Conservation (phyloP, 2,797 vertebrate species). For the Hydrocynus forskahlii region DNA sequence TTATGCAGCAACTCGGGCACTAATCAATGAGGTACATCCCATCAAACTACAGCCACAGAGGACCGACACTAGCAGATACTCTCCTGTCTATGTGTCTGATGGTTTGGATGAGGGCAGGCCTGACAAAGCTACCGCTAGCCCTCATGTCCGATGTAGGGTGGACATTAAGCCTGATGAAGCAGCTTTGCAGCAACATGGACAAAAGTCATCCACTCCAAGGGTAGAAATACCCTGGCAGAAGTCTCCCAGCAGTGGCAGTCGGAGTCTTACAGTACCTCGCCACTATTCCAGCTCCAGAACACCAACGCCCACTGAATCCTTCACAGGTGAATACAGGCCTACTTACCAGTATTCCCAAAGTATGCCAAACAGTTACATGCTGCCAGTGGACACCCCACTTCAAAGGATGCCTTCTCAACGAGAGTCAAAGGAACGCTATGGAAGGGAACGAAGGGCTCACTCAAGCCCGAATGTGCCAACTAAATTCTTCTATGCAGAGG, state of each 20-base stretch:
- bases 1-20: conserved; percentile 77
- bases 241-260: conserved; percentile 70
- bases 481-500: conserved; percentile 92
- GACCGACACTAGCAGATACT: conserved; percentile 84
- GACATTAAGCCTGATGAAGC: conserved; percentile 93
- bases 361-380: conserved; percentile 80
- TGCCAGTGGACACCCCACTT: conserved; percentile 74
- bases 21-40: conserved; percentile 91
- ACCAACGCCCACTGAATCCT: conserved; percentile 88
- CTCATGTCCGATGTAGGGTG: conserved; percentile 92
- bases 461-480: conserved; percentile 82
- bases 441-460: conserved; percentile 84
- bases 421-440: conserved; percentile 76
- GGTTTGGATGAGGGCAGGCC: conserved; percentile 73
- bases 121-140: conserved; percentile 81
- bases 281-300: conserved; percentile 85
- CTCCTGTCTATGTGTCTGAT: conserved; percentile 83
- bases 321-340: conserved; percentile 83
- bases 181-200: conserved; percentile 79
- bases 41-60: conserved; percentile 94
- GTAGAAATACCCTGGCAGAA: conserved; percentile 81
- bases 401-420: conserved; percentile 82
- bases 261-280: conserved; percentile 86
- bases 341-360: conserved; percentile 81
- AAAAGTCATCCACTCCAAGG: conserved; percentile 71